Percentiles rank a stretch among this genome's conserved stretches.
Evolutionary conservation across 1,140 invertebrate genomes (phyloP).

Genomic region (Ceratina calcarata): DNA sequence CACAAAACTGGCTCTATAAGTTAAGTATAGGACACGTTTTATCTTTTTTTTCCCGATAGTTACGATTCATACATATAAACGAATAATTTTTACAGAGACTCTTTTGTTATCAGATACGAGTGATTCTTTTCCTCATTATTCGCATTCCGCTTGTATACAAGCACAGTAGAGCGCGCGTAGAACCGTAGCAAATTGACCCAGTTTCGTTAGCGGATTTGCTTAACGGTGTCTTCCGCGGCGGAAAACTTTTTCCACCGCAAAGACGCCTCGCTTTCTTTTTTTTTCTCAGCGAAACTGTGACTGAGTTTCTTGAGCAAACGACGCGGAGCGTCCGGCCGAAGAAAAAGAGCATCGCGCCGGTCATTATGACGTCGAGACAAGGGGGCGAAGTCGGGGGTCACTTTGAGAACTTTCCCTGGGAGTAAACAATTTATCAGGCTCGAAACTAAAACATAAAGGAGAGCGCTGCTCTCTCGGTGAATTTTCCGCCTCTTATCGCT

Average conservation of each 20-base stretch:
- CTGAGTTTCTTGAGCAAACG: conserved; percentile 2
- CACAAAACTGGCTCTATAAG: too few relatives aligned
- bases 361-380: conserved; percentile 25
- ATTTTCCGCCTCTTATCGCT: conserved; percentile 59
- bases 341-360: conserved; percentile 15
- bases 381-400: neutral
- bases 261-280: neutral
- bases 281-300: neutral
- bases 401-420: conserved; percentile 9
- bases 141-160: too few relatives aligned
- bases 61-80: too few relatives aligned
- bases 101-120: too few relatives aligned
- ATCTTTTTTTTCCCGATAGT: too few relatives aligned
- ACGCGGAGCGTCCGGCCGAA: neutral
- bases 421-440: conserved; percentile 37
- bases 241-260: neutral
- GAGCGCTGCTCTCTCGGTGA: neutral
- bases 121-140: too few relatives aligned
- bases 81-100: too few relatives aligned
- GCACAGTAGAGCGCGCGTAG: neutral
- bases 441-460: conserved; percentile 23
- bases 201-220: neutral
- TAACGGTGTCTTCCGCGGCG: conserved; percentile 2
- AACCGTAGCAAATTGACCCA: neutral
- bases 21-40: too few relatives aligned